Evolutionary conservation across 2,888 invertebrate genomes (phyloP).

Genomic region (Elysia crispata): DNA sequence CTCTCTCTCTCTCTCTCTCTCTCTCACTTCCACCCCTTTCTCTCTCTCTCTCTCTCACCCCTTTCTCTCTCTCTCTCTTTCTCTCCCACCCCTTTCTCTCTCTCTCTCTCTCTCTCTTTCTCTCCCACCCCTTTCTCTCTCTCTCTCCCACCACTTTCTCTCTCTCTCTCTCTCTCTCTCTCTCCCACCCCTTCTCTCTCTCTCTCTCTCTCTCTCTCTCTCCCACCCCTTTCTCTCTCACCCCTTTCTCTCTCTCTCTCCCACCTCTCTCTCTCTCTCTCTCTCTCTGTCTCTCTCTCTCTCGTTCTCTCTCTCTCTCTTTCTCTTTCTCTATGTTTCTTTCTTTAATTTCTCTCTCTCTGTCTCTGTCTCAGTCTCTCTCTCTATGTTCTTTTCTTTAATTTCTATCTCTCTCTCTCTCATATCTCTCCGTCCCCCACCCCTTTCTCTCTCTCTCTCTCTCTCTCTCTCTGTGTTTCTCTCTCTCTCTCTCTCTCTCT

Average conservation of each 20-base stretch:
- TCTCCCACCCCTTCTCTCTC: too few species aligned
- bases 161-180: background rate
- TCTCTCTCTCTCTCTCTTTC: conserved; percentile 1
- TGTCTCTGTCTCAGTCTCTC: background rate
- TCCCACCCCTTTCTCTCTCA: conserved; percentile 14
- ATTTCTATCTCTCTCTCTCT: background rate
- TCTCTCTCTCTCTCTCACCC: background rate
- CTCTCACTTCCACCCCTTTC: background rate
- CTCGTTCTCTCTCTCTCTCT: background rate
- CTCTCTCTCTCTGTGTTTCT: background rate
- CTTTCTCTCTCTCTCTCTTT: too few species aligned
- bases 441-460: conserved; percentile 18
- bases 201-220: conserved; percentile 22
- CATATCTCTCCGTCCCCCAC: background rate
- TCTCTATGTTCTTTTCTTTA: conserved; percentile 18
- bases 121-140: background rate
- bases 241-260: background rate
- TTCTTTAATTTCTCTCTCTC: too few species aligned
- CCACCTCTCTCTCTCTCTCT: too few species aligned
- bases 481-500: background rate
- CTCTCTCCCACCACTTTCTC: conserved; percentile 2
- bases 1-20: background rate
- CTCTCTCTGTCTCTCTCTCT: background rate
- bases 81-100: conserved; percentile 12
- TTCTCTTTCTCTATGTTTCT: background rate